Base-by-base conservation (phyloP, 2,113 vertebrate species). In the Oreochromis tanganicae region DNA sequence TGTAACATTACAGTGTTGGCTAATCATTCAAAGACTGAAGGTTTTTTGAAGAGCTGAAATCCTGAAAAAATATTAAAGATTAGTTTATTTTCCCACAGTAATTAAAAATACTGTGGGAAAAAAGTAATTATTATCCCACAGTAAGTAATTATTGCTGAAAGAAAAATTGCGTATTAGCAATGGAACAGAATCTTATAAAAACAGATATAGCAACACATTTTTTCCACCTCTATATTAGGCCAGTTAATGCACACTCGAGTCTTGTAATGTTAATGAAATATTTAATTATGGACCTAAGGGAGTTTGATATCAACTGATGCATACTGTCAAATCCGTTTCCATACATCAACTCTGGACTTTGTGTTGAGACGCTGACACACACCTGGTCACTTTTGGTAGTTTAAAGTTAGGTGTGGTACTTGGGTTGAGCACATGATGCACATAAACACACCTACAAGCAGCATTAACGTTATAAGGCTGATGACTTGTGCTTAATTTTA, bases 121-220 rank as follows among this genome's bases (percentile, higher is more conserved):
- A 27, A 27, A 71, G 43, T 68, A 7, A 21, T 61, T 11, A 66
- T 66, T 66, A 66, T 3, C 6, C 32, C 19, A 63, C 17, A 66
- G 32, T 38, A 38, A 66, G 34, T 66, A 66, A 66, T 66, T 38
- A 66, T 21, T 66, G 34, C 34, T 38, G 61, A 66, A 66, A 73
- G 38, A 71, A 43, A 43, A 71, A 16, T 71, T 46, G 12, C 5
- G 13, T 14, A 48, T 16, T 24, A 27, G 38, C 38, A 71, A 43
- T 71, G 12, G 13, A 73, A 73, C n/a, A 43, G 2, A 71, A 43
- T 43, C 11, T 71, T 43, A 43, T 16, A 24, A 71, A 71, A 71
- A 43, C 24, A 24, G n/a, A 43, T 27, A 46, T 9, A 46, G 38
- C 14, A 73, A 73, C 0, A 21, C 19, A 14, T 71, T 71, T 71